These are phyloP conservation scores for Catajapyx aquilonaris DNA, from an alignment of 1,140 invertebrate genomes.

Conservation along the genomic window DNA sequence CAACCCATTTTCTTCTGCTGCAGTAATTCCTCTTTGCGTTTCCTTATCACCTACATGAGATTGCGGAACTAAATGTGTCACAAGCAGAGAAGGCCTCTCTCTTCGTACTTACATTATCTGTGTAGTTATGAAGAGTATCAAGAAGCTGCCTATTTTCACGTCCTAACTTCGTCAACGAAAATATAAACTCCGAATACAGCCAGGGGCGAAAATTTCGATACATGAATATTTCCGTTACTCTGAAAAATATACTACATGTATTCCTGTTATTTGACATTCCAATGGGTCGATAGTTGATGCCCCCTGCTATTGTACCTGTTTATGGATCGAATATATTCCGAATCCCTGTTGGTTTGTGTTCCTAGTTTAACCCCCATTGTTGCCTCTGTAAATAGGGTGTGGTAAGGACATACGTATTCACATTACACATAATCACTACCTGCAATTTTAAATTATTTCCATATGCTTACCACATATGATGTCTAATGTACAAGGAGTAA, in stretches of 20 bases:
- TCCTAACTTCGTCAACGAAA: constrained; percentile 16
- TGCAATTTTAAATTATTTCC: too few relatives aligned
- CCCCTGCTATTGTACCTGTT: constrained; percentile 14
- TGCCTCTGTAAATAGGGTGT: constrained; percentile 28
- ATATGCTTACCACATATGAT: constrained; percentile 27
- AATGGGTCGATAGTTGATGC: constrained; percentile 8
- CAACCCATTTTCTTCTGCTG: constrained; percentile 3
- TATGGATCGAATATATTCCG: constrained; percentile 31
- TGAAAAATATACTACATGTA: too few relatives aligned
- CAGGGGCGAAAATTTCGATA: constrained; percentile 23
- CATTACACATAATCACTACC: too few relatives aligned
- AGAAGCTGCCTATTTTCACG: constrained; percentile 10
- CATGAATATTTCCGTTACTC: constrained; percentile 9
- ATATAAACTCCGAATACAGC: constrained; percentile 25
- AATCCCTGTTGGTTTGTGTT: constrained; percentile 27
- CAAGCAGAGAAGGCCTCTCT: too few relatives aligned
- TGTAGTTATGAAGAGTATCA: constrained; percentile 6
- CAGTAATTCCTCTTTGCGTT: constrained; percentile 13
- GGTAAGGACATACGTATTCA: background rate
- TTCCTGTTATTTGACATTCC: too few relatives aligned
- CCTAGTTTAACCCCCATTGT: constrained; percentile 37
- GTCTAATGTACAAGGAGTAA: constrained; percentile 31
- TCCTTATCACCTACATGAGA: constrained; percentile 11
- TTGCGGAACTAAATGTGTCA: too few relatives aligned
- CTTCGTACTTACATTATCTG: too few relatives aligned